Evolutionary conservation across 1,140 invertebrate species (phyloP), one percentile per base, ranked within the genome.

Genomic region (Hydropsyche tenuis): DNA sequence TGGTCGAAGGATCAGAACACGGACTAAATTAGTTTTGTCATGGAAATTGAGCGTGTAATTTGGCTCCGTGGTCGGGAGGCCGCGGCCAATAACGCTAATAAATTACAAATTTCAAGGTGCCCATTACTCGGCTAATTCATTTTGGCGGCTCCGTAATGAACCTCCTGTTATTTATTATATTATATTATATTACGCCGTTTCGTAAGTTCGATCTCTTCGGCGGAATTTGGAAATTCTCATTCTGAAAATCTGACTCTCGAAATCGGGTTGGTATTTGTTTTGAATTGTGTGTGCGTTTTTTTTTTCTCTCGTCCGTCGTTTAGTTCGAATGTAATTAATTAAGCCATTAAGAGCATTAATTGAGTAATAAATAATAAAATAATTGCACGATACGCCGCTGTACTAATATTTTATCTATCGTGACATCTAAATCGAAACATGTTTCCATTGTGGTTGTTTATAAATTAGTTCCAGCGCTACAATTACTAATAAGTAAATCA

Each of bases 91-190:
- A 48, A 45, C 14, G 45, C 43, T 48, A 48, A 68, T 70, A 70
- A 70, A 70, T 70, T 70, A 70, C 45, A 62, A 70, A 70, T 70
- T 70, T 70, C 69, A 62, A 70, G 69, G 69, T 70, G 69, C 69
- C 69, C 69, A 70, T 70, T 70, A 70, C 48, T 18, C 7, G 53
- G 51, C 69, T 70, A 70, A 70, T 70, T 70, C 69, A 60, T 70
- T 70, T 42, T 42, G 16, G 46, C 48, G 46, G 56, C 43, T 46
- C 22, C 9, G 22, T 68, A 68, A 68, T 68, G 65, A 68, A 68
- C 18, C 65, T 22, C 16, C 16, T 22, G 56, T 60, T 60, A 60
- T 60, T 60, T 60, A 60, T 60, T 25, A 7, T 22, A n/a, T 48
- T 48, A n/a, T 48, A 48, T 14, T 48, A 48, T 48, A 48, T 48